A percentile compares a stretch with the other conserved stretches of the same genome.
These are phyloP conservation scores for Tridacna gigas DNA, from an alignment of 2,888 invertebrate species.

Conservation along the genomic window DNA sequence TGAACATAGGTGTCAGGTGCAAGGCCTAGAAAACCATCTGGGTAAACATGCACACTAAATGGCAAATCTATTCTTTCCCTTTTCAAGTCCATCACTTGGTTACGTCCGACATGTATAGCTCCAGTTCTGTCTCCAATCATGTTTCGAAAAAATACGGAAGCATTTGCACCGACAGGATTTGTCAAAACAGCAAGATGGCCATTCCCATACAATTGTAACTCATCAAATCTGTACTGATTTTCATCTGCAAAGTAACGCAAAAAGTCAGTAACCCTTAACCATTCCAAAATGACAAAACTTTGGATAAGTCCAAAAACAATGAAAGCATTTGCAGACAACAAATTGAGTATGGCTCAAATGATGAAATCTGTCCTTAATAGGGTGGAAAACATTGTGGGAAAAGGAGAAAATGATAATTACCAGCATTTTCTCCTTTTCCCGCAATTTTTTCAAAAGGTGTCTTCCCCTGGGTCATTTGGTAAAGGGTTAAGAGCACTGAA, in stretches of 20 bases:
- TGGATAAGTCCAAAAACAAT: too few species aligned
- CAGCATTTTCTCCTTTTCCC: too few species aligned
- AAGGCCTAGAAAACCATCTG: conserved; percentile 72
- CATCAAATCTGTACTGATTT: conserved; percentile 68
- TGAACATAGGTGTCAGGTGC: conserved; percentile 75
- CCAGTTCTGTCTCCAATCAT: conserved; percentile 79
- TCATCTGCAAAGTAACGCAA: neutral
- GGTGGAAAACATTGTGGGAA: too few species aligned
- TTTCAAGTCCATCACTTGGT: conserved; percentile 72
- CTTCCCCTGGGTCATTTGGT: too few species aligned
- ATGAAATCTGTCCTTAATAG: too few species aligned
- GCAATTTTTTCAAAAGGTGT: too few species aligned
- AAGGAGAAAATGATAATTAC: too few species aligned
- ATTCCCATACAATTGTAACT: conserved; percentile 77
- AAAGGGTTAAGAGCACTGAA: too few species aligned
- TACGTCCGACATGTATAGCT: conserved; percentile 71
- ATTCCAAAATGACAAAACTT: too few species aligned
- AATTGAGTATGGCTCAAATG: too few species aligned
- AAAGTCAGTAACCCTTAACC: neutral
- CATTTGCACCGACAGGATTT: conserved; percentile 59
- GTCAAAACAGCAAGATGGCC: conserved; percentile 76
- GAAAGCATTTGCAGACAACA: too few species aligned
- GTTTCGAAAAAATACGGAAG: conserved; percentile 70
- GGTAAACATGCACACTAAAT: conserved; percentile 76
- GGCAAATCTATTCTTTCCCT: conserved; percentile 74